Conservation (phyloP, 2,888 invertebrate species). For the Acanthosepion pharaonis region DNA sequence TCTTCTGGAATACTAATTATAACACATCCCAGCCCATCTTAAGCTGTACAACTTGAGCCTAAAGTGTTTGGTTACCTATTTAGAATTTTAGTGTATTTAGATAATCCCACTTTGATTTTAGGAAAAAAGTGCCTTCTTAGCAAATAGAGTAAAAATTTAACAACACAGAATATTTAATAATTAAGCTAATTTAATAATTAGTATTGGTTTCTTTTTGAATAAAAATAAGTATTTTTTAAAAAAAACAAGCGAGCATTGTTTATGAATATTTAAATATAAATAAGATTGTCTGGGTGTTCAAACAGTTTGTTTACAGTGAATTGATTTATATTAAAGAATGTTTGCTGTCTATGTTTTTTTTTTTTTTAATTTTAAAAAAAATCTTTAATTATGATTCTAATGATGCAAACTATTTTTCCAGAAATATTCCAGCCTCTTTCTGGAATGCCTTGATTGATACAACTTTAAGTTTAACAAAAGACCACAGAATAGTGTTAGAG, state of each 20-base stretch:
- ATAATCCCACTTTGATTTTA: background rate
- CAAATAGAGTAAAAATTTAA: too few relatives aligned
- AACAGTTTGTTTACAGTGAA: background rate
- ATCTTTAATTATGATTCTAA: background rate
- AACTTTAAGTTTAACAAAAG: constrained; percentile 72
- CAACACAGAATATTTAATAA: too few relatives aligned
- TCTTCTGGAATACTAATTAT: too few relatives aligned
- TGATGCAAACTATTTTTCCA: constrained; percentile 59
- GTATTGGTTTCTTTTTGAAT: too few relatives aligned
- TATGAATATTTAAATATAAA: too few relatives aligned
- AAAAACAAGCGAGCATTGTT: background rate
- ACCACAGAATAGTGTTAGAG: constrained; percentile 73
- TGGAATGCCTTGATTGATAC: constrained; percentile 78
- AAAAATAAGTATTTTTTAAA: background rate
- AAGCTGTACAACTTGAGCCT: background rate
- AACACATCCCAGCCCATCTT: too few relatives aligned
- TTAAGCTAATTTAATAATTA: too few relatives aligned
- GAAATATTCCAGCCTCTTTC: constrained; percentile 77
- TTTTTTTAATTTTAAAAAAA: background rate
- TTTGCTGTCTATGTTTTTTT: background rate
- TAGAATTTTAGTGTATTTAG: background rate
- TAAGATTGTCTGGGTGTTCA: background rate
- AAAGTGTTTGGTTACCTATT: background rate
- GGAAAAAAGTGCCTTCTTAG: too few relatives aligned
- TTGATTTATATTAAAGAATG: background rate